These are phyloP conservation scores for Lophura nycthemera DNA, from an alignment of 2,113 vertebrate species.

Conservation along the genomic window DNA sequence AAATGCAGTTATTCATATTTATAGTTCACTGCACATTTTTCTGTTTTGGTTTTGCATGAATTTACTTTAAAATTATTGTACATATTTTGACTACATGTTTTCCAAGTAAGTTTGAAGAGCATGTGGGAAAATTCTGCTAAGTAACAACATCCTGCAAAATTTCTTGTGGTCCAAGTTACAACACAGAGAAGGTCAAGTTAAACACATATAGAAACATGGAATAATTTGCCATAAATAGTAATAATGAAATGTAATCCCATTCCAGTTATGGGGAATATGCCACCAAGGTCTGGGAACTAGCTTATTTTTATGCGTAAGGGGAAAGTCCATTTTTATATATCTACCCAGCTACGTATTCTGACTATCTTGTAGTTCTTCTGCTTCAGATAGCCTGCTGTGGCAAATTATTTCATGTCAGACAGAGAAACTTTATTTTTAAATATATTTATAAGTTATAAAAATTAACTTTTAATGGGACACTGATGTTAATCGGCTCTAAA, in stretches of 20 bases:
- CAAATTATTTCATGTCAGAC: neutral
- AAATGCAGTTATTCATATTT: neutral
- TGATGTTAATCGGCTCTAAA: neutral
- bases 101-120: slow-evolving; percentile 2
- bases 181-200: neutral
- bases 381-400: neutral
- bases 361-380: neutral
- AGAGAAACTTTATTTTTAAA: neutral
- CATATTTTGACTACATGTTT: neutral
- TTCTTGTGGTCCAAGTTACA: neutral
- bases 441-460: slow-evolving; percentile 4
- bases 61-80: neutral
- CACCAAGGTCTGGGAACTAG: neutral
- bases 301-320: neutral
- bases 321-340: neutral
- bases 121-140: neutral
- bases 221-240: neutral
- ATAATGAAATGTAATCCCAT: neutral
- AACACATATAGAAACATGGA: neutral
- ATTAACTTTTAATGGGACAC: neutral
- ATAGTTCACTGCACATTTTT: neutral
- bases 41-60: neutral
- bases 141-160: neutral
- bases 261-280: neutral
- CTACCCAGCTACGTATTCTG: neutral